Conservation (phyloP, 2,797 vertebrate genomes). For the Gobio occitaniae region DNA sequence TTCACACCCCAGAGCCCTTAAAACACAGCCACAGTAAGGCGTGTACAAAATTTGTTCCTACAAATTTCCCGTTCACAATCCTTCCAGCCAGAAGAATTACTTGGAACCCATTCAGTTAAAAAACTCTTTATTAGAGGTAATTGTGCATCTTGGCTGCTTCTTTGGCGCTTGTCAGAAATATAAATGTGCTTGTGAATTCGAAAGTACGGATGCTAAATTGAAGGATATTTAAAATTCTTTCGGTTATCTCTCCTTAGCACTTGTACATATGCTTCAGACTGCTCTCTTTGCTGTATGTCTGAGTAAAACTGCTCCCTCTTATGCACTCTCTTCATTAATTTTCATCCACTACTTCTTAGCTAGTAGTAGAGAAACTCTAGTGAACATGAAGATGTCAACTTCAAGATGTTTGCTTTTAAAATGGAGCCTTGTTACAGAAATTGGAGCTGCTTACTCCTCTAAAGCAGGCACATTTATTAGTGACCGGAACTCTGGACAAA, state of each 20-base stretch:
- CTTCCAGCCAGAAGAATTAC: conserved; percentile 32
- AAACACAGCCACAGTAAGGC: conserved; percentile 35
- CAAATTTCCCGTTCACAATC: conserved; percentile 44
- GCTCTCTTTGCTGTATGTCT: conserved; percentile 3
- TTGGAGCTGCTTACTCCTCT: background rate
- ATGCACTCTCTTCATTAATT: conserved; percentile 1
- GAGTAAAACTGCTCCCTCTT: conserved; percentile 31
- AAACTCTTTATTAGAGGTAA: conserved; percentile 40
- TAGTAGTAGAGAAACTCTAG: background rate
- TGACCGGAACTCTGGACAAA: background rate
- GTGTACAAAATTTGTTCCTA: conserved; percentile 30
- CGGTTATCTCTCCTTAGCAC: conserved; percentile 31
- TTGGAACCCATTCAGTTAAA: conserved; percentile 40
- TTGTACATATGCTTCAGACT: conserved; percentile 9
- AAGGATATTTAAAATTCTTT: background rate
- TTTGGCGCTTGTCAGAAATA: conserved; percentile 24
- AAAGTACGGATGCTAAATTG: conserved; percentile 21
- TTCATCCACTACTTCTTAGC: background rate
- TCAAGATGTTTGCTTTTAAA: conserved; percentile 7
- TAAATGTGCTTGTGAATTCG: conserved; percentile 35
- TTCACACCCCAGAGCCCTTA: conserved; percentile 43
- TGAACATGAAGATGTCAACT: conserved; percentile 22
- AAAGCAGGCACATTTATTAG: conserved; percentile 16
- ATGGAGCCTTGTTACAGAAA: conserved; percentile 25
- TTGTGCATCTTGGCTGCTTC: conserved; percentile 36